These are phyloP conservation scores for Danionella cerebrum DNA, from an alignment of 2,113 vertebrate species.

Conservation along the genomic window DNA sequence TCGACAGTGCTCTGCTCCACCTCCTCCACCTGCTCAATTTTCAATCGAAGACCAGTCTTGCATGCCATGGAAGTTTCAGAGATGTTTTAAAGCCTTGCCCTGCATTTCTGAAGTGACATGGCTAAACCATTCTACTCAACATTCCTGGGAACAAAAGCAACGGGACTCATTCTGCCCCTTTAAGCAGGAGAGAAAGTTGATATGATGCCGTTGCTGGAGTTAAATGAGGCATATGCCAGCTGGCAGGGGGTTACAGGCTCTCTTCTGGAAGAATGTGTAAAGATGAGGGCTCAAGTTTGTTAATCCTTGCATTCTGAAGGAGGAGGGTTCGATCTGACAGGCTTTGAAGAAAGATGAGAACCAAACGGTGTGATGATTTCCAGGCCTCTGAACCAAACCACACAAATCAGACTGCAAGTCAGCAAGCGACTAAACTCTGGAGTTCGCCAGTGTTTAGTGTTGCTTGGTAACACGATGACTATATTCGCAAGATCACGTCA, in stretches of 20 bases:
- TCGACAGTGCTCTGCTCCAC: background rate
- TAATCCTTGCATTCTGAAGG: slow-evolving; percentile 49
- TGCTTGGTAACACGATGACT: no score
- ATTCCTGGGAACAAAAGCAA: slow-evolving; percentile 49
- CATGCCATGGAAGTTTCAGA: background rate
- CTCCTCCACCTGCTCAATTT: background rate
- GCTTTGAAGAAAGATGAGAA: slow-evolving; percentile 37
- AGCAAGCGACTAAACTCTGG: background rate
- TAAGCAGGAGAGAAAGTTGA: slow-evolving; percentile 37
- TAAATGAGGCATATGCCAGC: slow-evolving; percentile 48
- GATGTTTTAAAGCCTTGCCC: background rate
- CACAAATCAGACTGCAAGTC: background rate
- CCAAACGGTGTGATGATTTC: slow-evolving; percentile 7
- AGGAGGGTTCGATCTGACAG: slow-evolving; percentile 4
- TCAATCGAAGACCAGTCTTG: background rate
- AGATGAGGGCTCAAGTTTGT: slow-evolving; percentile 49
- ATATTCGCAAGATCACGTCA: no score
- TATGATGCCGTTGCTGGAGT: slow-evolving; percentile 43
- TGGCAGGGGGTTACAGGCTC: slow-evolving; percentile 52
- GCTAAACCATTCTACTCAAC: slow-evolving; percentile 62
- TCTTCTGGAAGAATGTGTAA: slow-evolving; percentile 55
- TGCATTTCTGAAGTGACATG: slow-evolving; percentile 52
- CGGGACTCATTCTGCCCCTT: background rate
- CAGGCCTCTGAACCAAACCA: slow-evolving; percentile 20
- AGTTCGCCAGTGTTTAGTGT: background rate